These are phyloP conservation scores for Atrina japonica DNA, from an alignment of 2,888 invertebrate species.

Conservation along the genomic window DNA sequence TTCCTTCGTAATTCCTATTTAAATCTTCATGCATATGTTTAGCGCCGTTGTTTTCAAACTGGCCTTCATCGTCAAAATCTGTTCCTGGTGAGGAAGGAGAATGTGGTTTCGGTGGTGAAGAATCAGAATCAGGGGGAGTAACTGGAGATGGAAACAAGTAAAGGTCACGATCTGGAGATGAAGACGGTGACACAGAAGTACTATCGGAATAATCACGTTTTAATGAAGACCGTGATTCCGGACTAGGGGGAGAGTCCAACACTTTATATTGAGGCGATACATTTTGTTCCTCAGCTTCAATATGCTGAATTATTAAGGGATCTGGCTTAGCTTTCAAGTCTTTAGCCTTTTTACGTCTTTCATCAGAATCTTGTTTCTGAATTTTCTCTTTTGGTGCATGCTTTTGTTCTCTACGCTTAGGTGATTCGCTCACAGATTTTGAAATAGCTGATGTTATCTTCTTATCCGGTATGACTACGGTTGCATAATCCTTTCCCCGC, in stretches of 20 bases:
- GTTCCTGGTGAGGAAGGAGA: conserved; percentile 76
- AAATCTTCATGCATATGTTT: conserved; percentile 13
- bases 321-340: conserved; percentile 73
- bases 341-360: conserved; percentile 66
- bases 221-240: conserved; percentile 68
- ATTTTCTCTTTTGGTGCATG: conserved; percentile 33
- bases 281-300: conserved; percentile 69
- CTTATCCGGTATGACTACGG: conserved; percentile 19
- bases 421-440: conserved; percentile 11
- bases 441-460: conserved; percentile 26
- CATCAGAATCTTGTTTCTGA: conserved; percentile 68
- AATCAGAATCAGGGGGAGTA: conserved; percentile 76
- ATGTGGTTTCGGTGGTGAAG: conserved; percentile 77
- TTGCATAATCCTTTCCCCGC: conserved; percentile 17
- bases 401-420: conserved; percentile 3
- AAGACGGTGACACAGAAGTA: conserved; percentile 72
- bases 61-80: conserved; percentile 65
- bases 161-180: conserved; percentile 71
- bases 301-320: conserved; percentile 68
- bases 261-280: conserved; percentile 76
- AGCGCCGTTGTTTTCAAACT: conserved; percentile 7
- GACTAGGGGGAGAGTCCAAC: conserved; percentile 76
- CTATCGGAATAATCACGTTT: conserved; percentile 75
- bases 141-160: conserved; percentile 77
- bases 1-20: conserved; percentile 6